Base-by-base conservation (phyloP, 2,888 invertebrate genomes). In the Polia nebulosa region DNA sequence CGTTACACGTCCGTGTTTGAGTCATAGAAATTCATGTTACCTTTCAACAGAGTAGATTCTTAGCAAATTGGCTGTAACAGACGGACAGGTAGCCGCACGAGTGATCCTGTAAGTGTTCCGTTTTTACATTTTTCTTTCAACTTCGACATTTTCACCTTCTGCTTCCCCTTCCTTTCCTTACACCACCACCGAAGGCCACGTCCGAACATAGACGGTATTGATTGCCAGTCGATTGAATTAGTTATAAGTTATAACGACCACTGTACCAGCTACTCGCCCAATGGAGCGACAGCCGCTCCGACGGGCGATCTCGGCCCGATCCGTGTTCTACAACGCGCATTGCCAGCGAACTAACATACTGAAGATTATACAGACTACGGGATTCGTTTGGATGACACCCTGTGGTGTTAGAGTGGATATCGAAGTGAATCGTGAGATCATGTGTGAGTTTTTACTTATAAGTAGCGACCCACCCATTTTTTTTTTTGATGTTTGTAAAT, bases 161-260 rank as follows among this genome's bases (percentile, higher is more conserved):
- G 25, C n/a, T 20, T 25, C 27, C 11, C 6, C 2, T 8, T 13
- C 34, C 5, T 6, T 11, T 41, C 8, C 3, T 15, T 36, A 20
- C 17, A 25, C 7, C 17, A 25, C 7, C 51, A 56, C 7, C 32
- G 69, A 78, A 67, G 76, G 74, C 51, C 41, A 22, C 27, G 27
- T 51, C 65, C 66, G 71, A 78, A 78, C 63, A 70, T 69, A 83
- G 81, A 20, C 15, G 52, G 59, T 78, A 80, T 83, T 71, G 81
- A 84, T 84, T 76, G 15, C 47, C 36, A 53, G 53, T 20, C 53
- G 57, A 57, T 58, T 82, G 82, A 78, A 84, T 84, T 78, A 84
- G 64, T 82, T 81, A 83, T 81, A 52, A 84, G 64, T 82, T 81
- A 83, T 81, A 52, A 68, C 41, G 15, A 49, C 58, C 55, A 67